Percentiles rank a stretch among this genome's conserved stretches.
Evolutionary conservation across 2,888 invertebrate genomes (phyloP).

Genomic region (Crocallis elinguaria): DNA sequence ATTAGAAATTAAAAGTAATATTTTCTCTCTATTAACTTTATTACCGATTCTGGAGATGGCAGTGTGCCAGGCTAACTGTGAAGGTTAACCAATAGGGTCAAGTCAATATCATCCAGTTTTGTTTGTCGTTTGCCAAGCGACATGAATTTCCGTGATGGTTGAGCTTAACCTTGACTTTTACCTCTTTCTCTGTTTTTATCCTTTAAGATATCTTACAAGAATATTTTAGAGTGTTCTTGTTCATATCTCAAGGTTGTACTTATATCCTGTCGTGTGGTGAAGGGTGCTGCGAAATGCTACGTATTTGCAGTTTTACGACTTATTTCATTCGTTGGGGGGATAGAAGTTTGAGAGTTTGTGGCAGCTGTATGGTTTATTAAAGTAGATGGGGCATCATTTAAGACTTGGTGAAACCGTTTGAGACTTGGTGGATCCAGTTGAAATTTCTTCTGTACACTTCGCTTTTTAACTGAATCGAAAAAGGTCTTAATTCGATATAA

Average conservation of each 20-base stretch:
- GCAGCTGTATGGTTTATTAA: not conserved
- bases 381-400: not conserved
- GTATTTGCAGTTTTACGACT: not conserved
- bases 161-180: slow-evolving; percentile 12
- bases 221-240: slow-evolving; percentile 6
- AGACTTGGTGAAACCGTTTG: not conserved
- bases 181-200: not conserved
- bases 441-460: no score
- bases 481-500: no score
- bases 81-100: slow-evolving; percentile 5
- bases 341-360: not conserved
- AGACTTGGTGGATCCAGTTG: no score
- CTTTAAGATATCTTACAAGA: not conserved
- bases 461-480: no score
- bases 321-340: not conserved
- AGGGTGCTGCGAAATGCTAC: slow-evolving; percentile 20
- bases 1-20: no score
- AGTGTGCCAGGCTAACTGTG: slow-evolving; percentile 8
- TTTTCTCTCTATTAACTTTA: not conserved
- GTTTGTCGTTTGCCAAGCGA: slow-evolving; percentile 12
- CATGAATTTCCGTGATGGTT: slow-evolving; percentile 15
- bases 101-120: not conserved
- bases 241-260: slow-evolving; percentile 22
- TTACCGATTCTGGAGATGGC: slow-evolving; percentile 2
- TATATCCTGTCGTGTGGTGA: slow-evolving; percentile 23